Conservation (phyloP, 2,888 invertebrate species). For the Parthenolecanium corni region DNA sequence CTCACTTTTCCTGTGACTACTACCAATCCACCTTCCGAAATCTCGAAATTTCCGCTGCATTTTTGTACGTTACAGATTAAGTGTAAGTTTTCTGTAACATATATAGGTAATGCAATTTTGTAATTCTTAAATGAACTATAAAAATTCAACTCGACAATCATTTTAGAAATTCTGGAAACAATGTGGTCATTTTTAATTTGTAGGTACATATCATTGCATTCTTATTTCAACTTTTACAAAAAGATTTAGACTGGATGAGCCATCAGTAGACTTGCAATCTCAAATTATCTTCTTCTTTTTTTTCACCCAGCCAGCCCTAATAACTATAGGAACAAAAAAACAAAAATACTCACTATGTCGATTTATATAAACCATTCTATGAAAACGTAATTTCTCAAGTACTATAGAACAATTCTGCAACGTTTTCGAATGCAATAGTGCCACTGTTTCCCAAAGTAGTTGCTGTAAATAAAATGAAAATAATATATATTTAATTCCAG, state of each 20-base stretch:
- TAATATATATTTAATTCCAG: no score
- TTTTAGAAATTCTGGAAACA: no score
- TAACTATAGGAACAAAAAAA: no score
- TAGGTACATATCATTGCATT: no score
- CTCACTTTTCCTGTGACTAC: not conserved
- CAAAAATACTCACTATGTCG: slow-evolving; percentile 4
- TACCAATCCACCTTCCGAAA: not conserved
- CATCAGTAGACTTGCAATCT: no score
- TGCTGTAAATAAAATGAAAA: not conserved
- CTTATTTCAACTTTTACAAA: no score
- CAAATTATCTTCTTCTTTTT: no score
- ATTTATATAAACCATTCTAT: not conserved
- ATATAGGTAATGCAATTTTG: not conserved
- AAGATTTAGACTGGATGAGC: no score
- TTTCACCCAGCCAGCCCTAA: no score
- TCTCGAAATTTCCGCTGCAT: slow-evolving; percentile 12
- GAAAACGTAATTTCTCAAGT: slow-evolving; percentile 14
- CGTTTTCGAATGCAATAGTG: not conserved
- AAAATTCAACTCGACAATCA: no score
- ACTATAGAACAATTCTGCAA: not conserved
- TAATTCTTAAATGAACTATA: no score
- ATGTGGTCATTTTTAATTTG: no score
- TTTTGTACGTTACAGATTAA: slow-evolving; percentile 6
- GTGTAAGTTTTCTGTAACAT: not conserved
- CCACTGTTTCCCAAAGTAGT: slow-evolving; percentile 2